A percentile compares a stretch with the other conserved stretches of the same genome.
Conservation (phyloP, 2,797 vertebrate species). For the Acanthiza pusilla region DNA sequence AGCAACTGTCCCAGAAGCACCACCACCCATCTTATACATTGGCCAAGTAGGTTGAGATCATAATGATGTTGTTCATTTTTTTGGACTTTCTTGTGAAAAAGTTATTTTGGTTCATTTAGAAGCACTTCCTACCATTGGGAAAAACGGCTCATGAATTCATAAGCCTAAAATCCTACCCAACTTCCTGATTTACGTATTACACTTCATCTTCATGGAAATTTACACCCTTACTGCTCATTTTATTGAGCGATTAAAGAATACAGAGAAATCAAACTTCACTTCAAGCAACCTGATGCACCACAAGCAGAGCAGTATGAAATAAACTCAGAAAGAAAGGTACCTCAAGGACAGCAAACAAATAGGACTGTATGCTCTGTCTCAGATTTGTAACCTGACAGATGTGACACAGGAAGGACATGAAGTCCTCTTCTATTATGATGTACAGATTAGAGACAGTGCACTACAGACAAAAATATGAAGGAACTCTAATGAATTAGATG, state of each 20-base stretch:
- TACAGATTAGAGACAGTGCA: slow-evolving; percentile 15
- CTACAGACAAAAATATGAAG: slow-evolving; percentile 29
- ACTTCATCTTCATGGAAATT: background rate
- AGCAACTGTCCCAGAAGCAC: background rate
- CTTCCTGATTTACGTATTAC: background rate
- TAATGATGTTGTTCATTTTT: background rate
- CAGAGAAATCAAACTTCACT: background rate
- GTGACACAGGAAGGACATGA: background rate
- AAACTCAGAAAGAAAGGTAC: background rate
- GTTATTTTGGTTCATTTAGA: background rate
- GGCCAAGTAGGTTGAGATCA: background rate
- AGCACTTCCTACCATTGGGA: background rate
- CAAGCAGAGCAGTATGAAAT: background rate
- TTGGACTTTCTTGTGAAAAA: background rate
- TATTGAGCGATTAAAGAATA: background rate
- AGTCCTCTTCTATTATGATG: background rate
- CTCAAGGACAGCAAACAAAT: background rate
- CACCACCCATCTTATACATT: background rate
- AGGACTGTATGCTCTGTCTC: background rate
- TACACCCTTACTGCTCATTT: background rate
- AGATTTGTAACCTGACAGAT: slow-evolving; percentile 26
- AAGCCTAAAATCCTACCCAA: background rate
- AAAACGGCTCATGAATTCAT: background rate
- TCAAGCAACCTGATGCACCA: background rate
- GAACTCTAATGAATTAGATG: slow-evolving; percentile 56